Conservation (phyloP, 35 echinoderm and acorn worm genomes). For the Apostichopus californicus region DNA sequence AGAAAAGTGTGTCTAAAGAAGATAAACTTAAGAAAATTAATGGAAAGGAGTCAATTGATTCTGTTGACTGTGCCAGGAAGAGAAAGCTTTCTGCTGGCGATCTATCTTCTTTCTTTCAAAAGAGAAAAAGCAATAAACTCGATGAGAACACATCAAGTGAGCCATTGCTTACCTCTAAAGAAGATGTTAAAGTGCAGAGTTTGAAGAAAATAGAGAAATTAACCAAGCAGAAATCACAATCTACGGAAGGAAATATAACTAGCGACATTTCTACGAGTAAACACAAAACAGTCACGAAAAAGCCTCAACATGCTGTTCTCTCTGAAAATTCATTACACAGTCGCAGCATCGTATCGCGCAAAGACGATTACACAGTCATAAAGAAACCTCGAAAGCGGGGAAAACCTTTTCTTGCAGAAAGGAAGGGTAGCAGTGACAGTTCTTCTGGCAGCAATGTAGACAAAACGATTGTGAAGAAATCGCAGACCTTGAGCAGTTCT, state of each 20-base stretch:
- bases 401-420: neutral
- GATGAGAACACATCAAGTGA: neutral
- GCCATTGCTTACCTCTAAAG: neutral
- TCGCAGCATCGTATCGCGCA: neutral
- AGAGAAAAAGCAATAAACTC: neutral
- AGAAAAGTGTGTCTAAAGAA: neutral
- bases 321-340: neutral
- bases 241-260: neutral
- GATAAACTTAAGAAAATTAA: neutral
- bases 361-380: neutral
- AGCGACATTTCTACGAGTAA: neutral
- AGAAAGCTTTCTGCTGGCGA: constrained; percentile 27
- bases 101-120: constrained; percentile 37
- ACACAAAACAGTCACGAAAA: neutral
- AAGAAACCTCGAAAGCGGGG: neutral
- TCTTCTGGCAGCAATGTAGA: neutral
- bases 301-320: neutral
- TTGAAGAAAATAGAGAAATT: neutral
- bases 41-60: neutral
- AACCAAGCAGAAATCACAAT: neutral
- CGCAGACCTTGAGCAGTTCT: neutral
- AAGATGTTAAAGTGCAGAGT: neutral
- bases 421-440: neutral
- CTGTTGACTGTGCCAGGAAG: neutral
- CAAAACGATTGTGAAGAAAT: neutral